phyloP scores from a whole-genome alignment of 2,113 vertebrate genomes.

The Podarcis cretensis region DNA sequence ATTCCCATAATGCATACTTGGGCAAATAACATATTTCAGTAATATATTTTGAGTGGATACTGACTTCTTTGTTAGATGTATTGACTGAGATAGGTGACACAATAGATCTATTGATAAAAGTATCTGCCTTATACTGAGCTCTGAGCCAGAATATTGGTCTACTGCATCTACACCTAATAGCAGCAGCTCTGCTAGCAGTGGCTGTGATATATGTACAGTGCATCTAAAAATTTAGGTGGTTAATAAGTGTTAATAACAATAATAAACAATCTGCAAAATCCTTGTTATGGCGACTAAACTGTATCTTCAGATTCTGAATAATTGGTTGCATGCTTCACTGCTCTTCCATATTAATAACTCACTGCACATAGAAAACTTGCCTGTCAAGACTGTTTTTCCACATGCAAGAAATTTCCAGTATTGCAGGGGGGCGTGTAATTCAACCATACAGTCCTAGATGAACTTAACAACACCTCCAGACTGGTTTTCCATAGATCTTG shows the following conservation, averaged over 20 bases:
- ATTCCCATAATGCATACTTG: conserved; percentile 19
- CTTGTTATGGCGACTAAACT: background rate
- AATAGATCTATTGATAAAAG: background rate
- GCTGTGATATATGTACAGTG: background rate
- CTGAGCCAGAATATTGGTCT: background rate
- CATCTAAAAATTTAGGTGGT: background rate
- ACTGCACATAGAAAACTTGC: no score
- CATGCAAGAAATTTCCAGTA: no score
- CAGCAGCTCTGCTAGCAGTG: background rate
- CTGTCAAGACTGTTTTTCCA: background rate
- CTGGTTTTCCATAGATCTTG: no score
- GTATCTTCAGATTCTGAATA: background rate
- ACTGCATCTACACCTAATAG: background rate
- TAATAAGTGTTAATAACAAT: background rate
- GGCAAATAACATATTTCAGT: background rate
- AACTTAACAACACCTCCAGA: no score
- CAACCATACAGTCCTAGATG: background rate
- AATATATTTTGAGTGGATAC: background rate
- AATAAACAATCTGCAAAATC: background rate
- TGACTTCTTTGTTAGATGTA: conserved; percentile 12
- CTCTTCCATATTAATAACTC: background rate
- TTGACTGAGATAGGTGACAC: conserved; percentile 7
- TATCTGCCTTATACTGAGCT: background rate
- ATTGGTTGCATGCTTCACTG: background rate
- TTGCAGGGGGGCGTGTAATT: background rate